A percentile compares a stretch with the other conserved stretches of the same genome.
These are phyloP conservation scores for Sparus aurata DNA, from an alignment of 2,797 vertebrate species.

Conservation along the genomic window DNA sequence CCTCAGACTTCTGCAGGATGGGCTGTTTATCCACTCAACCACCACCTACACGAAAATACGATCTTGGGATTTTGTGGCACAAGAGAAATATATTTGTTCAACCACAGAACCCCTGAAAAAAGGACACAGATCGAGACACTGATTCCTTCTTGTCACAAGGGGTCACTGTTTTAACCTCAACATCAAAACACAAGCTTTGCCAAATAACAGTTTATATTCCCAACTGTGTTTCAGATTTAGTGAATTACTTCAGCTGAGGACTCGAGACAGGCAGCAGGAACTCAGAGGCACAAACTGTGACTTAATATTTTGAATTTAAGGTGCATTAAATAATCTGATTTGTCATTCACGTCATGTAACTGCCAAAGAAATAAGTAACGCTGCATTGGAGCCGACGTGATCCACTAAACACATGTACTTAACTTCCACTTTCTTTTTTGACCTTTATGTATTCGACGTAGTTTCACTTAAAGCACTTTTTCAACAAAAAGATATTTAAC, in stretches of 20 bases:
- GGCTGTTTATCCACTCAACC: slow-evolving; percentile 19
- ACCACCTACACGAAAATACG: not conserved
- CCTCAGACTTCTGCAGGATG: slow-evolving; percentile 1
- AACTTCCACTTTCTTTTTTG: not conserved
- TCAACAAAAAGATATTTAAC: too few relatives aligned
- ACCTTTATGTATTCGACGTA: too few relatives aligned
- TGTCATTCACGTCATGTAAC: not conserved
- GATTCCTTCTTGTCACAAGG: slow-evolving; percentile 4
- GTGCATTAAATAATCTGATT: not conserved
- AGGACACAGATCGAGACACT: not conserved
- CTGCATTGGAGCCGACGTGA: not conserved
- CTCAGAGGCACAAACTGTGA: not conserved
- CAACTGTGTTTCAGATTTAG: not conserved
- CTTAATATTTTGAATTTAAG: slow-evolving; percentile 10
- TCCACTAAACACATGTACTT: not conserved
- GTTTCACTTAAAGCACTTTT: too few relatives aligned
- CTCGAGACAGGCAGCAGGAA: not conserved
- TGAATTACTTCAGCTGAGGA: not conserved
- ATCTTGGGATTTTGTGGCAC: not conserved
- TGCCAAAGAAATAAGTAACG: not conserved
- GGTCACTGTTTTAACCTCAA: slow-evolving; percentile 2
- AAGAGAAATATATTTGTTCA: not conserved
- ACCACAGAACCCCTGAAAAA: not conserved
- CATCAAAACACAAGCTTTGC: too few relatives aligned
- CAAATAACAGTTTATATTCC: too few relatives aligned